phyloP scores from a whole-genome alignment of 2,888 invertebrate species.

The Thereva nobilitata region DNA sequence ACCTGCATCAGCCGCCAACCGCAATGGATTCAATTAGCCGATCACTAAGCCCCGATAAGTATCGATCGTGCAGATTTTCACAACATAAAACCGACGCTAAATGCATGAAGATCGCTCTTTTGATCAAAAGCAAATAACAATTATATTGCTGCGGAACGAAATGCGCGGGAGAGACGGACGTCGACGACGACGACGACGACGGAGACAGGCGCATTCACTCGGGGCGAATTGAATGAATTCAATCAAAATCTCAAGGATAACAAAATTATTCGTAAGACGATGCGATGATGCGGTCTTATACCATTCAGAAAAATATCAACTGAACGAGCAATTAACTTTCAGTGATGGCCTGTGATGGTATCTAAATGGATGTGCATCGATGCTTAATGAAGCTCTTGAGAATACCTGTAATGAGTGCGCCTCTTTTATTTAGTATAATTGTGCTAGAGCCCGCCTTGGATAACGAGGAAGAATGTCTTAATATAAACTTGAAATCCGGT shows the following conservation, averaged over 20 bases:
- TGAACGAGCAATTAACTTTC: background rate
- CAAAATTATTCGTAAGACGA: background rate
- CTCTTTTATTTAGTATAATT: no score
- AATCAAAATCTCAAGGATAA: constrained; percentile 7
- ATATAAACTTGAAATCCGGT: no score
- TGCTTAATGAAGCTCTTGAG: no score
- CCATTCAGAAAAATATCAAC: background rate
- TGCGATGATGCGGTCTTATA: background rate
- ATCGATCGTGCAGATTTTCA: constrained; percentile 9
- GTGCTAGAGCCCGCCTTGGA: no score
- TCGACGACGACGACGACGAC: background rate
- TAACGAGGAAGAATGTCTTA: no score
- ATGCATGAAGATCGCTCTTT: constrained; percentile 4
- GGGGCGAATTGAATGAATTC: constrained; percentile 1
- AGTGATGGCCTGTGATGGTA: no score
- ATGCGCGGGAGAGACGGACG: background rate
- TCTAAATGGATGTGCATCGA: no score
- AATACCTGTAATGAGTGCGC: no score
- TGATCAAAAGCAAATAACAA: no score
- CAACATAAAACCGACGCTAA: constrained; percentile 14
- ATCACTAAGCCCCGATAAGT: constrained; percentile 15
- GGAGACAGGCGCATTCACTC: background rate
- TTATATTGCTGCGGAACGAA: background rate
- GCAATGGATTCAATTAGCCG: constrained; percentile 7
- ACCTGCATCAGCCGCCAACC: background rate